These are phyloP conservation scores for Fragum fragum DNA, from an alignment of 2,888 invertebrate genomes.

Conservation along the genomic window DNA sequence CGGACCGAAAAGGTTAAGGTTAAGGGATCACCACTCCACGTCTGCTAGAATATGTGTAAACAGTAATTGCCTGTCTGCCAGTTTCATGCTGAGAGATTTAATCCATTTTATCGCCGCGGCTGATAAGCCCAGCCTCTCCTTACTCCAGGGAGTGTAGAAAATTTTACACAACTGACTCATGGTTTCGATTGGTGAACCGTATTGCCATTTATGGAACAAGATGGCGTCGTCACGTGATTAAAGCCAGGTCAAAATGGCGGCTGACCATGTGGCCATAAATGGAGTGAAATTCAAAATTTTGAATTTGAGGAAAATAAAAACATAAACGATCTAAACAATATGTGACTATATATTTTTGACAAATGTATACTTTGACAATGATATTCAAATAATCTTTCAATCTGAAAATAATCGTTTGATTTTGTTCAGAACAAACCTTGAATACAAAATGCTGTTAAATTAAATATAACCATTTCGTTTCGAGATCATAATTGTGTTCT, in stretches of 20 bases:
- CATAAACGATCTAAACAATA: background rate
- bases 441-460: no score
- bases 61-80: constrained; percentile 28
- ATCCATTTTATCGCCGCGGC: constrained; percentile 15
- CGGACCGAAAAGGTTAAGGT: background rate
- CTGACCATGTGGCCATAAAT: constrained; percentile 93
- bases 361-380: no score
- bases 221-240: constrained; percentile 63
- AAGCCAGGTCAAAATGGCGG: constrained; percentile 54
- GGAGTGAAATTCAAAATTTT: constrained; percentile 13
- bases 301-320: constrained; percentile 1
- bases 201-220: constrained; percentile 59
- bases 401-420: no score
- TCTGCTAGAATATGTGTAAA: constrained; percentile 10
- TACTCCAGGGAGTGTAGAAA: constrained; percentile 21
- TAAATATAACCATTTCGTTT: no score
- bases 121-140: constrained; percentile 61
- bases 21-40: background rate
- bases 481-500: no score
- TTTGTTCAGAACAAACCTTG: no score
- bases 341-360: no score
- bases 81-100: constrained; percentile 15
- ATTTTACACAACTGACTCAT: constrained; percentile 54
- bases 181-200: constrained; percentile 19
- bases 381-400: no score